These are phyloP conservation scores for Paralichthys olivaceus DNA, from an alignment of 2,113 vertebrate genomes.

Conservation along the genomic window DNA sequence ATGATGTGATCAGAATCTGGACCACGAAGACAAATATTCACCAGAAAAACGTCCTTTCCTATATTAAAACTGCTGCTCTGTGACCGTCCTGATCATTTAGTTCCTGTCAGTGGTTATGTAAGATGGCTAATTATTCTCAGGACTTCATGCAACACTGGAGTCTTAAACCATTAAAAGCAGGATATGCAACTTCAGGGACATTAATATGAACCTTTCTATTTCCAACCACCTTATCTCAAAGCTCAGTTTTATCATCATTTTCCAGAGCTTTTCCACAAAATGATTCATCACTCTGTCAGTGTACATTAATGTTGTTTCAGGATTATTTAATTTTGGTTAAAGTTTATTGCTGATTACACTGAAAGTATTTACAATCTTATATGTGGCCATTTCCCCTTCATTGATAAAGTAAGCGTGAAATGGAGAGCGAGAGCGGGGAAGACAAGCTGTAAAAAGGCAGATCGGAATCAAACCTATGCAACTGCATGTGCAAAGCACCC, in stretches of 20 bases:
- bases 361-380: too few relatives aligned
- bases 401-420: too few relatives aligned
- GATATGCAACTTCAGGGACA: neutral
- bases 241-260: neutral
- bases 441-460: too few relatives aligned
- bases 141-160: slow-evolving; percentile 1
- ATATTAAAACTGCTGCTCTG: neutral
- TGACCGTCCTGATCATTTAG: slow-evolving; percentile 8
- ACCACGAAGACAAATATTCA: neutral
- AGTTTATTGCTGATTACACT: too few relatives aligned
- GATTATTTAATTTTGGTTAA: too few relatives aligned
- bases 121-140: slow-evolving; percentile 20
- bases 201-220: neutral
- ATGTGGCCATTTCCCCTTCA: too few relatives aligned
- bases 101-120: neutral
- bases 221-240: neutral
- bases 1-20: neutral
- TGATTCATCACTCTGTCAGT: neutral
- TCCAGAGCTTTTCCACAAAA: neutral
- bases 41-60: neutral
- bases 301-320: too few relatives aligned
- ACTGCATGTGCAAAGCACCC: too few relatives aligned
- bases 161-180: slow-evolving; percentile 14
- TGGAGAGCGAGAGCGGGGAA: too few relatives aligned
- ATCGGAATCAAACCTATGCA: too few relatives aligned